Base-by-base conservation (phyloP, 2,113 vertebrate species). In the Glaucidium brasilianum region DNA sequence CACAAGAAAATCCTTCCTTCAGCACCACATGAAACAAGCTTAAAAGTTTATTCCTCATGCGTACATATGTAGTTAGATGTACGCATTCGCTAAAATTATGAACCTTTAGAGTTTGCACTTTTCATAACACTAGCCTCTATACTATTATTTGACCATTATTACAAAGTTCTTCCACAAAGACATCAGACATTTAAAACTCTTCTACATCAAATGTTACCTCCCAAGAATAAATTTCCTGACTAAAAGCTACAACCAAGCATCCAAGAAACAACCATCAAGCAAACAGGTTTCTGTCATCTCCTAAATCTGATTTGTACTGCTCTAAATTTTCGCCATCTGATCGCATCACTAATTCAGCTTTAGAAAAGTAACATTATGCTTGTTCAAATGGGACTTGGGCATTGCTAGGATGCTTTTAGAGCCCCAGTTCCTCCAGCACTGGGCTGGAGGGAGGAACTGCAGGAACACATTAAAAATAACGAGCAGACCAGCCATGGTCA, bases 341-440 rank as follows among this genome's bases (percentile, higher is more conserved):
- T 39, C 49, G 43, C 26, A 45, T 9, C 58, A n/a, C 52, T 34
- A 34, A 49, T 45, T 63, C 22, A 29, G 30, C 27, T 69, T 49
- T 15, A 74, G 43, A 16, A 6, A 69, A 75, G 23, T 9, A 39
- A 35, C 18, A 16, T 20, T 8, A 30, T 16, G 45, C 23, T 13
- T 1, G 2, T 17, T 25, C 35, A 30, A 32, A 58, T 0, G 2
- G 59, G 30, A 21, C 43, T 34, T 1, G 0, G 0, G 3, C 12
- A 1, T 6, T 39, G 21, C 32, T 25, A 6, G 21, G 5, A 3
- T 8, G 26, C 45, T 41, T 19, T 11, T 5, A 39, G 49, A 67
- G 10, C 27, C 27, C 26, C 62, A 59, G 23, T 7, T 83, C 39
- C 49, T 77, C 45, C 84, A 84, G 49, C 23, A 23, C 53, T 21